Conservation (phyloP, 2,888 invertebrate genomes). For the Endomychus coccineus region DNA sequence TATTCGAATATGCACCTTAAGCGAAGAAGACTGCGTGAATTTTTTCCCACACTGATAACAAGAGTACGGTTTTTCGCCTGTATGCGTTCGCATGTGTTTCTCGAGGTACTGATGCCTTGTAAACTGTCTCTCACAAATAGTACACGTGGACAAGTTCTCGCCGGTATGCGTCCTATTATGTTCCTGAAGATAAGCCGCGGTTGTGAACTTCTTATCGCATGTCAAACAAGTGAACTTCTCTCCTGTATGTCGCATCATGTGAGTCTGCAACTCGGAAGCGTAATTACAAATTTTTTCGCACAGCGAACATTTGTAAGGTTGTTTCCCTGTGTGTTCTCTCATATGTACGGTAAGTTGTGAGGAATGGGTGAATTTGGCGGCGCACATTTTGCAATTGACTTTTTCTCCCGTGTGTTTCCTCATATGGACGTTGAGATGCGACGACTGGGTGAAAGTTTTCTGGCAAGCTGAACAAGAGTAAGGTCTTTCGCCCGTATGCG, state of each 20-base stretch:
- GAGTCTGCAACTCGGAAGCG: slow-evolving; percentile 31
- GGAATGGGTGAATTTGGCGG: slow-evolving; percentile 34
- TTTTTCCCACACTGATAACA: slow-evolving; percentile 38
- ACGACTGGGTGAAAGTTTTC: slow-evolving; percentile 55
- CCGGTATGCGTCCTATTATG: slow-evolving; percentile 26
- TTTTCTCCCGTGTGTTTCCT: slow-evolving; percentile 52
- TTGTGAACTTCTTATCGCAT: slow-evolving; percentile 39
- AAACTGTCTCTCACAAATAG: slow-evolving; percentile 44
- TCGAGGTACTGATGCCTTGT: slow-evolving; percentile 50
- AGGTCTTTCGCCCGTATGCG: slow-evolving; percentile 56
- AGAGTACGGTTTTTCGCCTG: slow-evolving; percentile 42
- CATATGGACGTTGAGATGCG: slow-evolving; percentile 53
- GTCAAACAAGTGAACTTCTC: slow-evolving; percentile 33
- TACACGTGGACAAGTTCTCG: slow-evolving; percentile 42
- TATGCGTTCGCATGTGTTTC: slow-evolving; percentile 46
- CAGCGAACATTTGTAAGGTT: slow-evolving; percentile 34
- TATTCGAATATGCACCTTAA: slow-evolving; percentile 37
- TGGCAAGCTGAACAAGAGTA: slow-evolving; percentile 51
- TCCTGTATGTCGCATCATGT: slow-evolving; percentile 34
- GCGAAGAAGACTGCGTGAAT: slow-evolving; percentile 39
- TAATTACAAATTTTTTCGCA: slow-evolving; percentile 36
- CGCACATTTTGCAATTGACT: slow-evolving; percentile 33
- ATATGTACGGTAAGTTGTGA: slow-evolving; percentile 37
- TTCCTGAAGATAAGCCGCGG: slow-evolving; percentile 34
- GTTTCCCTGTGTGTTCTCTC: slow-evolving; percentile 37